phyloP scores from a whole-genome alignment of 2,797 vertebrate species.

The Mastacembelus armatus region DNA sequence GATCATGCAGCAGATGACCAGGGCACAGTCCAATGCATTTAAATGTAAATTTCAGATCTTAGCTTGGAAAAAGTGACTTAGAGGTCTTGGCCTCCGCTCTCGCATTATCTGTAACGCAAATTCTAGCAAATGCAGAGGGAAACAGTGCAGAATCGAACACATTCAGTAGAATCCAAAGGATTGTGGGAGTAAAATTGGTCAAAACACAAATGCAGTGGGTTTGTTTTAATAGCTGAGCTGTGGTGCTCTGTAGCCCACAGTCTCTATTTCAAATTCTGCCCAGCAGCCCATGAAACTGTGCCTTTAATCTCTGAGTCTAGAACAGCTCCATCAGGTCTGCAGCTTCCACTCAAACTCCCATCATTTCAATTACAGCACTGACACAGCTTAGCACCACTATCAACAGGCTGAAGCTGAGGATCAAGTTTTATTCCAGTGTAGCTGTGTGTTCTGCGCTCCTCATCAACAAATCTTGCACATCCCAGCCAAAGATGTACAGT shows the following conservation, averaged over 20 bases:
- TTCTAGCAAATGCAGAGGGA: conserved; percentile 16
- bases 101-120: conserved; percentile 66
- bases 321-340: neutral
- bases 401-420: conserved; percentile 1
- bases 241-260: neutral
- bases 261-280: conserved; percentile 5
- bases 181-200: conserved; percentile 7
- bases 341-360: neutral
- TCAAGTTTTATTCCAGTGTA: neutral
- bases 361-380: neutral
- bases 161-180: conserved; percentile 21
- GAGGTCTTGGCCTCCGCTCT: conserved; percentile 44
- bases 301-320: conserved; percentile 9
- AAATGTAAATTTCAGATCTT: conserved; percentile 52
- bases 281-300: neutral
- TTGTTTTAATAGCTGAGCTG: conserved; percentile 6
- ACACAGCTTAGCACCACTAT: neutral
- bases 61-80: conserved; percentile 46
- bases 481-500: neutral
- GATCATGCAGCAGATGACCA: conserved; percentile 34
- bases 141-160: conserved; percentile 26
- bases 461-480: neutral
- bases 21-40: neutral
- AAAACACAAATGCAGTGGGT: neutral
- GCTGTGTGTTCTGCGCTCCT: neutral